A percentile compares a stretch with the other conserved stretches of the same genome.
These are phyloP conservation scores for Sternotherus odoratus DNA, from an alignment of 2,797 vertebrate genomes.

Conservation along the genomic window DNA sequence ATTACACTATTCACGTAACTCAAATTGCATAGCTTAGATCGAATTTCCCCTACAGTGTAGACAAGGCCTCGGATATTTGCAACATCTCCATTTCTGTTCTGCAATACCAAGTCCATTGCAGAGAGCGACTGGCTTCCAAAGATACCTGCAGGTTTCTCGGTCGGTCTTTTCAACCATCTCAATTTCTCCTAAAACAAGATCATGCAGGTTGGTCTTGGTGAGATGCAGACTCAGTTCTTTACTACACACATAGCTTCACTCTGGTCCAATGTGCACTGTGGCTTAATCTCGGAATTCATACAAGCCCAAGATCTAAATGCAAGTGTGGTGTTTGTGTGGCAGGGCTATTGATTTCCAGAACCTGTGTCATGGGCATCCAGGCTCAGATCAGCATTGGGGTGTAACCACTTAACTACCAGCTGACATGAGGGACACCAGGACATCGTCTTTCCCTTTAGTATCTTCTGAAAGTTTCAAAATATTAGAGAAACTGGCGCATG, in stretches of 20 bases:
- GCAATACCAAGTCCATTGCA: background rate
- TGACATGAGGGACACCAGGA: background rate
- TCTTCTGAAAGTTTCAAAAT: conserved; percentile 25
- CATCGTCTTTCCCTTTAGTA: background rate
- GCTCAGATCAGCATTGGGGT: background rate
- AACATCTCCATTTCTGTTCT: background rate
- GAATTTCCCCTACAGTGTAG: too few relatives aligned
- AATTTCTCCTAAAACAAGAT: background rate
- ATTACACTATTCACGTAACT: too few relatives aligned
- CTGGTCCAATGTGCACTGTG: background rate
- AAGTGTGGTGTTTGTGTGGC: background rate
- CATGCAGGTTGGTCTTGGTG: background rate
- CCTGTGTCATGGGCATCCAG: background rate
- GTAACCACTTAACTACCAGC: background rate
- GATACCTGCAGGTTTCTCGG: background rate
- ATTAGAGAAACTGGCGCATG: background rate
- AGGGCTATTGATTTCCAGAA: background rate
- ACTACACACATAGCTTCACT: background rate
- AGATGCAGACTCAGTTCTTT: background rate
- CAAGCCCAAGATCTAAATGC: background rate
- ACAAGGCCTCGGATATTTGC: too few relatives aligned
- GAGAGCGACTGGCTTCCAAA: accelerated
- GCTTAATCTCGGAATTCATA: background rate
- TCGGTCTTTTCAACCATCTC: accelerated
- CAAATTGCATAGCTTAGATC: too few relatives aligned